Evolutionary conservation across 30 jellyfish, hydroid and myxozoan genomes (phyloP).

Genomic region (Cassiopea andromeda): DNA sequence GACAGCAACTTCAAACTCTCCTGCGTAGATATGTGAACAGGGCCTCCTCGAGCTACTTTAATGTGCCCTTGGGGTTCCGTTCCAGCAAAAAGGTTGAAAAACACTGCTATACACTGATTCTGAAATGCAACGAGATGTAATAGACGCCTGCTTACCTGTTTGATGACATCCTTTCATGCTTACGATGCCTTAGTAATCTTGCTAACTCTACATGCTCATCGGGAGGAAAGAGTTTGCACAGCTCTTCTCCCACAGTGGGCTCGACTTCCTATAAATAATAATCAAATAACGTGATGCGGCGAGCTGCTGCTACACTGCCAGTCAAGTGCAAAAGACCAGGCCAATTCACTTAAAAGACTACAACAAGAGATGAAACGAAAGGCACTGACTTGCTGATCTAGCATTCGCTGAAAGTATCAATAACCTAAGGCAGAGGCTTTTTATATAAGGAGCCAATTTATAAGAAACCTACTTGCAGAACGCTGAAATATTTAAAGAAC

Average conservation of each 20-base stretch:
- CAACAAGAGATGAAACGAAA: too few species aligned
- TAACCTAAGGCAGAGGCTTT: too few species aligned
- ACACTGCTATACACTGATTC: constrained; percentile 43
- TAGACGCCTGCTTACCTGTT: background rate
- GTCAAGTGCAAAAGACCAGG: background rate
- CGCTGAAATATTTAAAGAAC: too few species aligned
- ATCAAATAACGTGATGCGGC: background rate
- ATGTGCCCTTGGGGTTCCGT: too few species aligned
- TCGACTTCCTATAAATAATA: constrained; percentile 86
- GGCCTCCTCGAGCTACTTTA: too few species aligned
- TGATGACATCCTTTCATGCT: constrained; percentile 44
- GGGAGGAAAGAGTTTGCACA: constrained; percentile 90
- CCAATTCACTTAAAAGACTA: background rate
- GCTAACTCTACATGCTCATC: constrained; percentile 90
- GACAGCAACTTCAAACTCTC: too few species aligned
- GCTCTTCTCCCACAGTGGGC: constrained; percentile 96
- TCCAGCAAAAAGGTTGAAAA: background rate
- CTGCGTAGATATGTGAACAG: too few species aligned
- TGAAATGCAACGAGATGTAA: constrained; percentile 1
- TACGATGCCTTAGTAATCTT: constrained; percentile 76
- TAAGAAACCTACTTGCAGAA: too few species aligned
- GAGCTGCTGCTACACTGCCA: background rate
- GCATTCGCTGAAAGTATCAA: too few species aligned
- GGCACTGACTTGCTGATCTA: too few species aligned
- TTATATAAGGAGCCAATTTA: too few species aligned